Evolutionary conservation across 2,113 vertebrate genomes (phyloP), one percentile per base, ranked within the genome.

Genomic region (Salvator merianae): DNA sequence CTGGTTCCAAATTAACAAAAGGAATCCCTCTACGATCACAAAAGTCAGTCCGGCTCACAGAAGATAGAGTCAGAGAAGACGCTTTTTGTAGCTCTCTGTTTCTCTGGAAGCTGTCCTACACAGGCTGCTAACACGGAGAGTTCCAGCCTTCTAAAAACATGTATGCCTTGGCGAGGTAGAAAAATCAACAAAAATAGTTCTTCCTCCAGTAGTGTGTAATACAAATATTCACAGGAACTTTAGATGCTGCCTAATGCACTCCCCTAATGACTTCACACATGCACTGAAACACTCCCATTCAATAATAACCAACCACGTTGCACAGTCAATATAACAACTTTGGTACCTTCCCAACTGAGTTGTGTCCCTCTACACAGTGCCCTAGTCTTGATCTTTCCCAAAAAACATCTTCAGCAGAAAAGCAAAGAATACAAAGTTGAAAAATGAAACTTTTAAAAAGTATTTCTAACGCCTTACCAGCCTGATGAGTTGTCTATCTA

Each of bases 401-500:
- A 32, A 50, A 28, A 16, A 62, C 30, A 36, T 47, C 18, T 81
- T 70, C 85, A 82, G 22, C 80, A 63, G 0, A 0, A n/a, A 36
- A 14, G 18, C 16, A 36, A 66, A 26, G 1, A 36, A 66, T 53
- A 47, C 7, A 32, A 43, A 30, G 8, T 2, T 34, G 77, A 13
- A 8, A 88, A 80, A 85, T 36, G 82, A 89, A 76, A 90, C 74
- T 81, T 12, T 79, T 30, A 53, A 28, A 74, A 59, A 10, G 68
- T 76, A 87, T 84, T 81, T 30, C 43, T 55, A 4, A 16, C 0
- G 80, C 55, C 94, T 93, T 92, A 99, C 98, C 97, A 99, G 95
- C 82, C 98, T 95, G 90, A 99, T 99, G 36, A 99, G 97, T 81
- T 99, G 98, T 83, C 98, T 94, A 93, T 99, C 98, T 88, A 99